Evolutionary conservation across 2,113 vertebrate species (phyloP).

Genomic region (Nicator chloris): DNA sequence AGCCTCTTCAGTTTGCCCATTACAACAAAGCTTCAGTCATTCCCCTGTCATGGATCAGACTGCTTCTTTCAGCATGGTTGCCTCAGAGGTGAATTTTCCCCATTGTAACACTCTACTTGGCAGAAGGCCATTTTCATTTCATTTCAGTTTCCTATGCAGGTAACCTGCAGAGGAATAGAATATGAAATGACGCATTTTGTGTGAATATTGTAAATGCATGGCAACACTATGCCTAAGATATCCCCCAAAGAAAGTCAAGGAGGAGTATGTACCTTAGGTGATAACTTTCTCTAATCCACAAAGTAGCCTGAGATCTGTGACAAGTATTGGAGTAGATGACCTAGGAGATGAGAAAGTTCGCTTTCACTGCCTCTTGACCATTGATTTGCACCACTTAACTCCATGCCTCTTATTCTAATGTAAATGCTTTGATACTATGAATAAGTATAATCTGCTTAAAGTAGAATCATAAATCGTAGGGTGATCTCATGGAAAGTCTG

Average conservation of each 20-base stretch:
- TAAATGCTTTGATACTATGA: background rate
- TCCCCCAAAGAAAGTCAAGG: background rate
- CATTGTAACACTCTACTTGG: background rate
- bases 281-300: background rate
- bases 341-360: background rate
- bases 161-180: background rate
- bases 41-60: background rate
- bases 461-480: background rate
- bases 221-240: background rate
- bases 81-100: background rate
- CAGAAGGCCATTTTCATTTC: background rate
- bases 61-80: background rate
- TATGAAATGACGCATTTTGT: background rate
- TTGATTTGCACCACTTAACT: background rate
- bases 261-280: background rate
- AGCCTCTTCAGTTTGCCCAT: background rate
- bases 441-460: background rate
- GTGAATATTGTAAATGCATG: background rate
- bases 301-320: background rate
- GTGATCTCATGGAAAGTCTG: background rate
- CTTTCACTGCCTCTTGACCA: background rate
- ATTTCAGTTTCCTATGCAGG: background rate
- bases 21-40: background rate
- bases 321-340: background rate
- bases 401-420: background rate